phyloP scores from a whole-genome alignment of 2,113 vertebrate genomes.

The Deroptyus accipitrinus region DNA sequence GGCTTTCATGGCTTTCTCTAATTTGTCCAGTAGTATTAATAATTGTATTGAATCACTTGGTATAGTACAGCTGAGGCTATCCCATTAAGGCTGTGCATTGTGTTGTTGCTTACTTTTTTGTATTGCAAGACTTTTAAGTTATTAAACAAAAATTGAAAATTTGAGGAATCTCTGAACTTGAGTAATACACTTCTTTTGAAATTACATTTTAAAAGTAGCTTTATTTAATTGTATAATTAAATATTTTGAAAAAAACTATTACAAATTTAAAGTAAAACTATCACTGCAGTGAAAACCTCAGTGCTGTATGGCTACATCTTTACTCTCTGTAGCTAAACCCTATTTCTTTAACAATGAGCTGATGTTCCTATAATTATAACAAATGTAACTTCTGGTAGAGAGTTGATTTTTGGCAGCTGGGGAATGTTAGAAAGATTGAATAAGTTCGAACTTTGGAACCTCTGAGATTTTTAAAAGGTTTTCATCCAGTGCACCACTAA shows the following conservation, averaged over 20 bases:
- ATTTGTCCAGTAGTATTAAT: slow-evolving; percentile 9
- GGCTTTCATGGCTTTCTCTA: slow-evolving; percentile 3
- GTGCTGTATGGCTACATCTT: background rate
- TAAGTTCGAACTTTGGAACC: background rate
- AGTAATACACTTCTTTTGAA: background rate
- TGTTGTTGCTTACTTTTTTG: background rate
- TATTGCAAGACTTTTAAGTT: background rate
- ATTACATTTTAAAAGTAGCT: background rate
- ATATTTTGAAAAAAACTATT: background rate
- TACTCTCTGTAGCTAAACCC: background rate
- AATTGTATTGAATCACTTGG: background rate
- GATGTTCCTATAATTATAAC: background rate
- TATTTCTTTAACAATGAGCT: background rate
- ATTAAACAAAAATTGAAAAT: background rate
- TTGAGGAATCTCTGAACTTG: background rate
- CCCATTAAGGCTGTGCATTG: background rate
- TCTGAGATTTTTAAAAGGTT: background rate
- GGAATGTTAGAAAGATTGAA: background rate
- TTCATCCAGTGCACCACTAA: background rate
- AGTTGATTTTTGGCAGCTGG: background rate
- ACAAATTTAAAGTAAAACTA: background rate
- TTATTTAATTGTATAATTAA: background rate
- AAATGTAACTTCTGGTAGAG: background rate
- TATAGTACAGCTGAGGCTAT: background rate
- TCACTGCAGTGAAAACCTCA: background rate